Conservation (phyloP, 2,797 vertebrate species). For the Tangara arthus region DNA sequence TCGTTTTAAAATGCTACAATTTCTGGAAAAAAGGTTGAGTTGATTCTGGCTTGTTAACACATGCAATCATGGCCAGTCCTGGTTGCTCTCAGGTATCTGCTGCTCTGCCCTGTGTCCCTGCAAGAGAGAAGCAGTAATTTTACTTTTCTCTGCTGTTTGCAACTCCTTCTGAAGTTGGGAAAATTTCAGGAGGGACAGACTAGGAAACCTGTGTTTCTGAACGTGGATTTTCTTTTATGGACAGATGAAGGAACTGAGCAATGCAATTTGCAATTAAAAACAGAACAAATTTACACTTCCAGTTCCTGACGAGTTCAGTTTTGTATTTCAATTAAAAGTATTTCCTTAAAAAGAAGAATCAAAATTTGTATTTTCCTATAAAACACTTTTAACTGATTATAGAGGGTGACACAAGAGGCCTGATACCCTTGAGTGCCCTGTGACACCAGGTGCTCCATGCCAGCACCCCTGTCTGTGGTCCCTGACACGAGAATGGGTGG, state of each 20-base stretch:
- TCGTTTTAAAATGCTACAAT: not conserved
- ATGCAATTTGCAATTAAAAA: not conserved
- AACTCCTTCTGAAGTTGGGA: not conserved
- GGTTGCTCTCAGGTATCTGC: not conserved
- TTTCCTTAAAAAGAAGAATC: not conserved
- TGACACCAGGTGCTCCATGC: not conserved
- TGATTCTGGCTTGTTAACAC: not conserved
- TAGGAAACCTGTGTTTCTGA: not conserved
- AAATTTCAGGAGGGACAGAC: not conserved
- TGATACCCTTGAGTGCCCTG: not conserved
- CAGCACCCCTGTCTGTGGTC: not conserved
- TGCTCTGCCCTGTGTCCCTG: not conserved
- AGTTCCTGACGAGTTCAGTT: not conserved
- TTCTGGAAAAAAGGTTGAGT: not conserved
- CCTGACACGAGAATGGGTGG: rapidly evolving
- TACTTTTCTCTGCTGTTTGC: not conserved
- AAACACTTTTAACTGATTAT: not conserved
- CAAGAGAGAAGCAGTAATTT: not conserved
- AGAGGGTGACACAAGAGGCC: not conserved
- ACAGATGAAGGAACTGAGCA: not conserved
- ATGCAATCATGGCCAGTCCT: not conserved
- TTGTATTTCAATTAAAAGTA: not conserved
- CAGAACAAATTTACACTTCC: not conserved
- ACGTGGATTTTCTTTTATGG: not conserved
- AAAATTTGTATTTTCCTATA: not conserved